phyloP scores from a whole-genome alignment of 2,113 vertebrate species.

The Micronisus gabar region DNA sequence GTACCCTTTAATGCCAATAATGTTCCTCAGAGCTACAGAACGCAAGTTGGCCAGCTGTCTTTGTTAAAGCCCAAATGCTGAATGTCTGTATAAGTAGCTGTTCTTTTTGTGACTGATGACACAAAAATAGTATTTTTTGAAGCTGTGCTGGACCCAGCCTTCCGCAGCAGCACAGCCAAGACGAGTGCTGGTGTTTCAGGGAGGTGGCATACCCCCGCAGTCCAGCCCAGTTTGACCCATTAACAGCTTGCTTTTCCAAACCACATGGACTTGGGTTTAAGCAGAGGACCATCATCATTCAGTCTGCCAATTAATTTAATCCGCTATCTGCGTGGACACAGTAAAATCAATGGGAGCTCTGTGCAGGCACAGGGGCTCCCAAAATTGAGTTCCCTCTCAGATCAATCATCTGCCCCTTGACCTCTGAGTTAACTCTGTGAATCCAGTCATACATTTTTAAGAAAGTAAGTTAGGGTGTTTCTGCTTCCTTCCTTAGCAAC shows the following conservation, averaged over 20 bases:
- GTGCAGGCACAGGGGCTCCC: not conserved
- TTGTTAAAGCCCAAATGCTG: not conserved
- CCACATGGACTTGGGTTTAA: not conserved
- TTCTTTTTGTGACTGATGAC: not conserved
- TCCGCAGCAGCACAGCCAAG: not conserved
- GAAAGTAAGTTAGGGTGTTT: not conserved
- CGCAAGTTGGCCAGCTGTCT: accelerated
- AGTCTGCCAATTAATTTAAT: not conserved
- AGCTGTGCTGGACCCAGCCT: not conserved
- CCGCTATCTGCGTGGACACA: accelerated
- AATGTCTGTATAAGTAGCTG: not conserved
- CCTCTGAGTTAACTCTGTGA: not conserved
- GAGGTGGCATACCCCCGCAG: not conserved
- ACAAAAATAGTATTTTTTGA: not conserved
- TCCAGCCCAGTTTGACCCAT: not conserved
- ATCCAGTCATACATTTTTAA: not conserved
- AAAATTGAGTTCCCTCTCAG: not conserved
- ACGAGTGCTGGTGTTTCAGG: not conserved
- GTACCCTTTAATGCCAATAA: not conserved
- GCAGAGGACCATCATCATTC: not conserved
- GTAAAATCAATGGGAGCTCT: not conserved
- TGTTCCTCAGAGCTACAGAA: not conserved
- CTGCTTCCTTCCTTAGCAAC: not conserved
- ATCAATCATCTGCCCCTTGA: not conserved
- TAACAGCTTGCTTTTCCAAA: not conserved